Conservation (phyloP, 53 echinoderm and acorn worm genomes). For the Temnopleurus reevesii region DNA sequence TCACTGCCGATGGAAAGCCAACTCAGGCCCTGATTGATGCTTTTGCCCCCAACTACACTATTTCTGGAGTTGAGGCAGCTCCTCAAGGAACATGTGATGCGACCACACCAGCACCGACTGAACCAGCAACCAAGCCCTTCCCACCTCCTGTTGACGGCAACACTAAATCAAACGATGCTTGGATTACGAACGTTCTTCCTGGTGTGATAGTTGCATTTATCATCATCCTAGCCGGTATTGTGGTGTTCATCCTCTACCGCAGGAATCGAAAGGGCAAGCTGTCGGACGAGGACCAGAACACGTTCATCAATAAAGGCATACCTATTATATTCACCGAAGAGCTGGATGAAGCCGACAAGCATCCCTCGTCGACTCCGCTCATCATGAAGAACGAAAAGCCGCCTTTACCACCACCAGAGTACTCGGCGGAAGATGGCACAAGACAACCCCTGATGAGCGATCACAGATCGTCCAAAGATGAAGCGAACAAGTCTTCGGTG, state of each 20-base stretch:
- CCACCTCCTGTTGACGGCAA: constrained; percentile 35
- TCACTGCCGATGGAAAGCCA: constrained; percentile 81
- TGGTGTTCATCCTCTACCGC: constrained; percentile 83
- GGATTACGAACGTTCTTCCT: constrained; percentile 85
- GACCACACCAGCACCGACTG: constrained; percentile 62
- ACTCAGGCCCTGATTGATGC: constrained; percentile 89
- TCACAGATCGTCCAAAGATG: constrained; percentile 56
- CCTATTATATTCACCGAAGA: constrained; percentile 98
- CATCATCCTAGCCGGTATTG: constrained; percentile 83
- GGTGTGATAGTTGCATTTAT: constrained; percentile 84
- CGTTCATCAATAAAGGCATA: constrained; percentile 99
- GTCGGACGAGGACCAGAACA: constrained; percentile 97
- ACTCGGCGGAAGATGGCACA: constrained; percentile 74
- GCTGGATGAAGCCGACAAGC: constrained; percentile 92
- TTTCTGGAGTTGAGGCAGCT: constrained; percentile 84
- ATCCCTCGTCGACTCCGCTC: constrained; percentile 85
- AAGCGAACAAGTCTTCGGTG: constrained; percentile 75
- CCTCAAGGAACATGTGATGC: constrained; percentile 73
- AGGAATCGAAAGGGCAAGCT: constrained; percentile 96
- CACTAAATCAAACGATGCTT: constrained; percentile 67
- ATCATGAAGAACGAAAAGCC: constrained; percentile 97
- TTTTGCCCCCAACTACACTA: constrained; percentile 75
- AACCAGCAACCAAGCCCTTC: constrained; percentile 35
- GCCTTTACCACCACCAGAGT: constrained; percentile 97
- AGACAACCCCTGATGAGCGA: constrained; percentile 83